Evolutionary conservation across 2,797 vertebrate genomes (phyloP).

Genomic region (Mormyrops boulengeri): DNA sequence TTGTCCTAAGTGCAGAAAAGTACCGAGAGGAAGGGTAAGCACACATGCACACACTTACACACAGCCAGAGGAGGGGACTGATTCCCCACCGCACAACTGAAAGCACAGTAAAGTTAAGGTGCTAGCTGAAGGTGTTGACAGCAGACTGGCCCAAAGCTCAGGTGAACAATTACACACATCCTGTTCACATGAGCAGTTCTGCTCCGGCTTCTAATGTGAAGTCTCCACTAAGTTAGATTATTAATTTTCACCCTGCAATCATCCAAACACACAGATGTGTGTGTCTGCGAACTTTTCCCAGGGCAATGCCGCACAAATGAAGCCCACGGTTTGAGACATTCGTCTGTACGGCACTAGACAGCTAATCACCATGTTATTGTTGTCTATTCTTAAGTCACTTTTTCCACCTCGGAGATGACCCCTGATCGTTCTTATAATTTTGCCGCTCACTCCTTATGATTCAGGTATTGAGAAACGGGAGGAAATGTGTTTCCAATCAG

Average conservation of each 20-base stretch:
- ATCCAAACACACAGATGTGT: background rate
- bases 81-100: background rate
- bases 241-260: background rate
- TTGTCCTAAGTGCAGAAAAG: background rate
- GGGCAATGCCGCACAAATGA: background rate
- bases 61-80: background rate
- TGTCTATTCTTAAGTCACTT: background rate
- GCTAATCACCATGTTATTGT: background rate
- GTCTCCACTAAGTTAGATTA: background rate
- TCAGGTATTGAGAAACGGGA: background rate
- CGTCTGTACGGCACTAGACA: background rate
- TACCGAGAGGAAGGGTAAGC: background rate
- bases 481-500: background rate
- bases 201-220: background rate
- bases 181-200: background rate
- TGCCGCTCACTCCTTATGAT: background rate
- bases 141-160: background rate
- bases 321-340: background rate
- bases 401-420: background rate
- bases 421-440: background rate
- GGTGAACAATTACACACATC: conserved; percentile 4
- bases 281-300: background rate
- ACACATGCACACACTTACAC: background rate
- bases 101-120: background rate
- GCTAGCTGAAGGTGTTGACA: background rate